Percentiles rank a stretch among this genome's conserved stretches.
These are phyloP conservation scores for Lemur catta DNA, from an alignment of 2,797 vertebrate species.

Conservation along the genomic window DNA sequence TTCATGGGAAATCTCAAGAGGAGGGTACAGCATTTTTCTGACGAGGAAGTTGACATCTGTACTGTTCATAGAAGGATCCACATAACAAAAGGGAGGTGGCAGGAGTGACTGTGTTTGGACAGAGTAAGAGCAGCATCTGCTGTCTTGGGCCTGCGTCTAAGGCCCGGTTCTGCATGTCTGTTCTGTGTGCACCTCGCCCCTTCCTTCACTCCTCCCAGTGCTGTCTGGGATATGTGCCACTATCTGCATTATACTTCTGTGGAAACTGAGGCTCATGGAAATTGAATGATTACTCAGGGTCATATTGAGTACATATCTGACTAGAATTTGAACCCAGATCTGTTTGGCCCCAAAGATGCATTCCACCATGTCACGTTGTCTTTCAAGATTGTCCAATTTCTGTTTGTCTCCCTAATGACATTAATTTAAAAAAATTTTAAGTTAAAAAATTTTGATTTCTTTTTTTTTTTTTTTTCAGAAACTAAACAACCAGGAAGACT, in stretches of 20 bases:
- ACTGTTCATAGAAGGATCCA: not conserved
- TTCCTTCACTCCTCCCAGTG: not conserved
- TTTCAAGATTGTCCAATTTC: not conserved
- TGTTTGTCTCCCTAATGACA: not conserved
- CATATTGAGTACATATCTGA: not conserved
- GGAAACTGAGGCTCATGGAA: not conserved
- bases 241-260: not conserved
- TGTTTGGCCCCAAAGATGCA: not conserved
- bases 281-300: not conserved
- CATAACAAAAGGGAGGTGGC: not conserved
- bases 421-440: not conserved
- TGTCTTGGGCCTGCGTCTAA: fast-evolving
- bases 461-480: not conserved
- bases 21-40: not conserved
- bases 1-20: constrained; percentile 60
- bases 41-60: not conserved
- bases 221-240: not conserved
- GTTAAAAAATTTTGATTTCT: not conserved
- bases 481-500: not conserved
- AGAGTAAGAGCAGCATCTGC: fast-evolving
- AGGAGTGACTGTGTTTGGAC: not conserved
- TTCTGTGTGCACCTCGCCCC: fast-evolving
- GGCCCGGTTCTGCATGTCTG: not conserved
- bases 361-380: not conserved
- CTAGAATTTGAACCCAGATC: not conserved